phyloP scores from a whole-genome alignment of 2,113 vertebrate species.

The Excalfactoria chinensis region DNA sequence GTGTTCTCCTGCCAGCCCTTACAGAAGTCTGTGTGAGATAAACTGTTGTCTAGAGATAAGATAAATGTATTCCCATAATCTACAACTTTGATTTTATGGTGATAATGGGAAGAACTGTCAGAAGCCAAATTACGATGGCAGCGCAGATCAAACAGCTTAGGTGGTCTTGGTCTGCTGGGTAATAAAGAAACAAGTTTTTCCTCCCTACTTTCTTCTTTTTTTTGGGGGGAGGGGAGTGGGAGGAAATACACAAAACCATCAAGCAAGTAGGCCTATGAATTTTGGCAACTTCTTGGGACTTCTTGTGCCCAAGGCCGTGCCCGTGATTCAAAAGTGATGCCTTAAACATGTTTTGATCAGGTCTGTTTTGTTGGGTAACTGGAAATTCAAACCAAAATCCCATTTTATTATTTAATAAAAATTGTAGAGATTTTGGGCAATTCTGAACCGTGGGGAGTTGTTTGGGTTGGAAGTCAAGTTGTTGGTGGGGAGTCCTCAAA shows the following conservation, averaged over 20 bases:
- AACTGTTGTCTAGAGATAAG: background rate
- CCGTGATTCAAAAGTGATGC: slow-evolving; percentile 27
- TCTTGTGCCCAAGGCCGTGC: background rate
- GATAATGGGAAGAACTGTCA: background rate
- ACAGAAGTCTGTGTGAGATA: rapidly evolving
- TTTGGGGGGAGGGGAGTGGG: background rate
- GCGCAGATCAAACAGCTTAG: background rate
- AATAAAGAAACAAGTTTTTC: background rate
- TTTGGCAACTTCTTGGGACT: background rate
- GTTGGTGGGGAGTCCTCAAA: background rate
- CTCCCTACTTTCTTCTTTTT: background rate
- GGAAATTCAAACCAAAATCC: background rate
- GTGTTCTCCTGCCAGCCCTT: background rate
- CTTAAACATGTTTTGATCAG: slow-evolving; percentile 39
- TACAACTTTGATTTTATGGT: background rate
- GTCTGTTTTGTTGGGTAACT: slow-evolving; percentile 34
- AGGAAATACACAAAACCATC: background rate
- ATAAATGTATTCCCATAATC: background rate
- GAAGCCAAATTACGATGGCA: background rate
- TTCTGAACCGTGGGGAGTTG: background rate
- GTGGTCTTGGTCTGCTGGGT: background rate
- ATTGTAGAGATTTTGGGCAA: background rate
- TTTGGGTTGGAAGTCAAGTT: background rate
- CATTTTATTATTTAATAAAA: background rate
- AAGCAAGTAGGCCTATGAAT: background rate